Percentiles rank a stretch among this genome's conserved stretches.
Evolutionary conservation across 1,140 invertebrate genomes (phyloP).

Genomic region (Homarus americanus): DNA sequence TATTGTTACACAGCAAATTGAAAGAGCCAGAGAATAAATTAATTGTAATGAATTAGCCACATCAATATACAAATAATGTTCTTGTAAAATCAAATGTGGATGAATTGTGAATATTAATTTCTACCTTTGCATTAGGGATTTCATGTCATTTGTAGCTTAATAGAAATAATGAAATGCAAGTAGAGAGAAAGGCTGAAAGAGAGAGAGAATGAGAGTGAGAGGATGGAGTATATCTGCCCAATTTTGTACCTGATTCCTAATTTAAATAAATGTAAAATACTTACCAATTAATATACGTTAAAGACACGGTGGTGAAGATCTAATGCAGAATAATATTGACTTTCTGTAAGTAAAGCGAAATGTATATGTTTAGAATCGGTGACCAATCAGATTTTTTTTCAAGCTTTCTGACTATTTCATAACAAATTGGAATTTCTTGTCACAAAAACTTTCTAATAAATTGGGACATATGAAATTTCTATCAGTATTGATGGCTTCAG

Average conservation of each 20-base stretch:
- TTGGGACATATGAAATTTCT: neutral
- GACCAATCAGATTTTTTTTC: conserved; percentile 54
- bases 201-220: conserved; percentile 25
- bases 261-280: conserved; percentile 67
- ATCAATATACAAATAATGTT: conserved; percentile 57
- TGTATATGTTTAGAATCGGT: conserved; percentile 18
- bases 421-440: neutral
- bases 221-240: conserved; percentile 62
- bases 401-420: neutral
- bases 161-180: conserved; percentile 51
- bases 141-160: conserved; percentile 59
- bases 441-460: neutral
- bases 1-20: conserved; percentile 41
- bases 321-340: conserved; percentile 30
- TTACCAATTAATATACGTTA: conserved; percentile 34
- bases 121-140: conserved; percentile 58
- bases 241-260: conserved; percentile 72
- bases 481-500: neutral
- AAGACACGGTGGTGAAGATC: conserved; percentile 46
- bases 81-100: conserved; percentile 65
- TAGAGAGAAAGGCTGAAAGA: neutral
- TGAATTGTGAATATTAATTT: conserved; percentile 51
- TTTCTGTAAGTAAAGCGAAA: conserved; percentile 15
- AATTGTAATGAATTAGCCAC: conserved; percentile 45
- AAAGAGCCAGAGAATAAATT: conserved; percentile 48